phyloP scores from a whole-genome alignment of 2,888 invertebrate genomes.

The Lacanobia wlatinum region DNA sequence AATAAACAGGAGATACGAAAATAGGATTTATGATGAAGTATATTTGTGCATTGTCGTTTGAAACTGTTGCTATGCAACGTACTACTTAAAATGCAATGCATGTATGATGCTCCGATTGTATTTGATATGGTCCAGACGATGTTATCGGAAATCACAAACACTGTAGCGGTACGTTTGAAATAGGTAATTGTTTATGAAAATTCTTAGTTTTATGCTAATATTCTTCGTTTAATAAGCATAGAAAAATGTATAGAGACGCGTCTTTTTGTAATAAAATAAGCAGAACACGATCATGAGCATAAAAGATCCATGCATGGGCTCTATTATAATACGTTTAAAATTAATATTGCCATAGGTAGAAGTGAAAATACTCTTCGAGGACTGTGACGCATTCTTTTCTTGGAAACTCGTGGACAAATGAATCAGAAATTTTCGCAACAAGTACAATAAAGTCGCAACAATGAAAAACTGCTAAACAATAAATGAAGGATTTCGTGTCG shows the following conservation, averaged over 20 bases:
- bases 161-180: constrained; percentile 6
- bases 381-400: constrained; percentile 46
- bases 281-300: constrained; percentile 1
- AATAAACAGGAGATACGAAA: constrained; percentile 33
- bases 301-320: not conserved
- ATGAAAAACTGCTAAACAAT: constrained; percentile 10
- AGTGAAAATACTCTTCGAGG: constrained; percentile 35
- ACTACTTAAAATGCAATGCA: constrained; percentile 45
- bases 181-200: constrained; percentile 22
- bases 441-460: constrained; percentile 43
- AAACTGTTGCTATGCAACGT: constrained; percentile 33
- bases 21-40: constrained; percentile 39
- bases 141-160: constrained; percentile 40
- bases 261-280: not conserved
- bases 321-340: not conserved
- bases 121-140: constrained; percentile 53
- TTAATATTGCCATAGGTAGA: not conserved
- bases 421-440: constrained; percentile 49
- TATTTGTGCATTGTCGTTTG: constrained; percentile 34
- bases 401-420: constrained; percentile 37
- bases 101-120: constrained; percentile 17
- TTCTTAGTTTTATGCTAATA: constrained; percentile 4
- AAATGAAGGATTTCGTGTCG: constrained; percentile 16
- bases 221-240: constrained; percentile 4
- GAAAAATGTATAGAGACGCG: not conserved